Evolutionary conservation across 2,113 vertebrate species (phyloP).

Genomic region (Azemiops feae): DNA sequence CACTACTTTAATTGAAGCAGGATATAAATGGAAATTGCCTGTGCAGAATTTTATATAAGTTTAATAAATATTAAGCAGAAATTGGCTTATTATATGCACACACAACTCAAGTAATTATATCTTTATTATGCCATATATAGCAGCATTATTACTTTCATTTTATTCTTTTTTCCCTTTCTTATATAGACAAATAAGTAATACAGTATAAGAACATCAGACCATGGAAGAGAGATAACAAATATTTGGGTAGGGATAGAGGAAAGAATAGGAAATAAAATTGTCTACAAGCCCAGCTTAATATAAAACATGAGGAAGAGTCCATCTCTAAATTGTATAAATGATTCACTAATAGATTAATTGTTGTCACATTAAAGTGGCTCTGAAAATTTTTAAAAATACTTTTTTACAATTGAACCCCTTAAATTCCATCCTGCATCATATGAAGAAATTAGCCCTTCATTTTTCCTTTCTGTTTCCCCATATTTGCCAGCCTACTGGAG

Average conservation of each 20-base stretch:
- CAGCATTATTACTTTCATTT: background rate
- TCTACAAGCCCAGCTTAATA: background rate
- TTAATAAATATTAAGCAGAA: background rate
- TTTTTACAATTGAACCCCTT: background rate
- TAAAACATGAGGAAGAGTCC: background rate
- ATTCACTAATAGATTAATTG: background rate
- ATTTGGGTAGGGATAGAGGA: background rate
- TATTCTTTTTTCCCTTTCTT: background rate
- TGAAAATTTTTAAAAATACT: background rate
- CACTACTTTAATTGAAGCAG: background rate
- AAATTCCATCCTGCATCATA: background rate
- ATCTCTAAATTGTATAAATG: background rate
- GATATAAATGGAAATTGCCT: background rate
- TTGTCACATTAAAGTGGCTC: background rate
- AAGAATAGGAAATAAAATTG: background rate
- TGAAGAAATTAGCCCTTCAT: background rate
- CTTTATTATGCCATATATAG: background rate
- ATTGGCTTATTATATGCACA: background rate
- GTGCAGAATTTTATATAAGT: background rate
- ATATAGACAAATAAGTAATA: background rate
- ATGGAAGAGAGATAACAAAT: rapidly evolving
- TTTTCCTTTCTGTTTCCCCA: background rate
- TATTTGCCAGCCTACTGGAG: background rate
- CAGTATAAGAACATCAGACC: background rate
- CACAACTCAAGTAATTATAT: background rate